Percentiles rank a stretch among this genome's conserved stretches.
phyloP scores from a whole-genome alignment of 2,797 vertebrate species.

The Ibycter americanus region DNA sequence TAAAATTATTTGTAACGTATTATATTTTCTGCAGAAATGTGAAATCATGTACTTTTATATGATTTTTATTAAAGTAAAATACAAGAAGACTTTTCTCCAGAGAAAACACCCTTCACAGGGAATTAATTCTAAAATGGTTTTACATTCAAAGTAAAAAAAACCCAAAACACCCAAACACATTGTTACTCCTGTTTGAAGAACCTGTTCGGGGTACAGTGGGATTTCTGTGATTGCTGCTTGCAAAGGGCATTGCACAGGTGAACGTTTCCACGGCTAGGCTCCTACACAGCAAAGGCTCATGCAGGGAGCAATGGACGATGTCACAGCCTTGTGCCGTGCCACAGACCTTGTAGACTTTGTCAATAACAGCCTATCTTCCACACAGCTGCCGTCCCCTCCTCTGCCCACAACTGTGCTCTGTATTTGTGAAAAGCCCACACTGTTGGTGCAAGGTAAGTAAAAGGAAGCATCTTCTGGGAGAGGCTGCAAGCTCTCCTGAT shows the following conservation, averaged over 20 bases:
- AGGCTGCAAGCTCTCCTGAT: background rate
- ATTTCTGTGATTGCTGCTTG: background rate
- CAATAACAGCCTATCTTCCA: background rate
- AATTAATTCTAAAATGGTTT: background rate
- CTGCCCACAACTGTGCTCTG: background rate
- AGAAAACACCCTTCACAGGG: background rate
- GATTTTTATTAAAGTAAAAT: background rate
- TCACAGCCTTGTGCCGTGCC: accelerated
- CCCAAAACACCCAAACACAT: too few relatives aligned
- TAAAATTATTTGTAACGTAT: background rate
- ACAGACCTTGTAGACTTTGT: background rate
- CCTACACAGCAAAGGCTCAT: background rate
- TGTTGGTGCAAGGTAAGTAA: background rate
- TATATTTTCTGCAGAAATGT: background rate
- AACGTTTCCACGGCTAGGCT: background rate
- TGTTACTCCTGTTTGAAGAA: background rate
- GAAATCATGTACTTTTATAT: background rate
- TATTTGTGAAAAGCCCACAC: background rate
- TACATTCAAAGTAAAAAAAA: background rate
- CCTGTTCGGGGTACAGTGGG: background rate
- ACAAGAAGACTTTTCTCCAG: background rate
- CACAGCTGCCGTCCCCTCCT: background rate
- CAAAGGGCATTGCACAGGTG: background rate
- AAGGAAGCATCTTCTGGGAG: background rate
- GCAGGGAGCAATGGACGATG: background rate